Conservation (phyloP, 1,140 invertebrate genomes). For the Scaptomyza graminum region DNA sequence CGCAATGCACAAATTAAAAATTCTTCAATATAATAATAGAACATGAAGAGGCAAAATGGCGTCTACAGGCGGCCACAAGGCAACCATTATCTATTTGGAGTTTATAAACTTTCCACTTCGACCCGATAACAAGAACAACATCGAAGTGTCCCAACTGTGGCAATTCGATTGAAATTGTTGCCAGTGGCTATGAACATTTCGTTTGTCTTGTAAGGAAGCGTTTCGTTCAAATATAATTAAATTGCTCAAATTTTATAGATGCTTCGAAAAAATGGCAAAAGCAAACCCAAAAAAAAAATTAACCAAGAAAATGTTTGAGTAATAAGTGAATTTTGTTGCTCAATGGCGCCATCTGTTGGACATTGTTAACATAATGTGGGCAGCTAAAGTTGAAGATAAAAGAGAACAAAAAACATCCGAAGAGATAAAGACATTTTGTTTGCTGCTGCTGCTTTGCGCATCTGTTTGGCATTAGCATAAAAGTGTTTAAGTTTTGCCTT, state of each 20-base stretch:
- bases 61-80: constrained; percentile 42
- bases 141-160: constrained; percentile 35
- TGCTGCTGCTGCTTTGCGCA: constrained; percentile 9
- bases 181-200: constrained; percentile 63
- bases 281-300: constrained; percentile 29
- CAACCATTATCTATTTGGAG: constrained; percentile 58
- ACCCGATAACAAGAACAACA: constrained; percentile 56
- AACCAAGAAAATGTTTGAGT: constrained; percentile 36
- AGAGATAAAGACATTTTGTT: neutral
- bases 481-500: too few species aligned
- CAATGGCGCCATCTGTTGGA: constrained; percentile 37
- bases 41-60: constrained; percentile 6
- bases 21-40: constrained; percentile 73
- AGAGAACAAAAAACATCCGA: neutral
- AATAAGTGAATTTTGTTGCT: neutral
- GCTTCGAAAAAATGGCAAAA: constrained; percentile 35
- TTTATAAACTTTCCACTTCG: constrained; percentile 59
- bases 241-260: constrained; percentile 67
- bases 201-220: constrained; percentile 58
- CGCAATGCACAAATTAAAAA: constrained; percentile 80
- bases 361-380: neutral
- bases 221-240: constrained; percentile 67
- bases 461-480: constrained; percentile 2
- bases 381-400: neutral
- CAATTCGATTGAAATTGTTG: constrained; percentile 79